Evolutionary conservation across 2,113 vertebrate species (phyloP), one percentile per base, ranked within the genome.

Genomic region (Apistogramma diplotaenia): DNA sequence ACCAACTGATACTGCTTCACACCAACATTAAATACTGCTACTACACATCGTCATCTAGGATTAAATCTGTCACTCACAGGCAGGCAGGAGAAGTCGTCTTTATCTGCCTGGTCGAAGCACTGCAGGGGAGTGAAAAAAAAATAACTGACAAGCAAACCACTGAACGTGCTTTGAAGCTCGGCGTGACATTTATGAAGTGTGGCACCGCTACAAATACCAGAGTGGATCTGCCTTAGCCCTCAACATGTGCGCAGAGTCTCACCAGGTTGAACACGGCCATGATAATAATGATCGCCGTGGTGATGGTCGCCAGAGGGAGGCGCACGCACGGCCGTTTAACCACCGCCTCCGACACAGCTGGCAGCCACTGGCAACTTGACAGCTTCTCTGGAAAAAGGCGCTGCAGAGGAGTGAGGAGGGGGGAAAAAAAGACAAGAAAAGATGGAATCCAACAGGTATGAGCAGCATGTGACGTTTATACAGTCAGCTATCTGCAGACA

Each of bases 201-300:
- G 21, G 55, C 40, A 11, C 19, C 9, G 65, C 84, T 71, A 67
- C 23, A 79, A 90, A 89, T 87, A 83, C 82, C 57, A 82, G 62
- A 51, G 59, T 25, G 60, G 37, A 60, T 58, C 33, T 31, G 31
- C 79, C 31, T 74, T 35, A 27, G 3, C 10, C 13, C 60, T 74
- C 11, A 21, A 71, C 49, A 46, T 5, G 29, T 23, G 46, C 70
- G 65, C 49, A 12, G 6, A 21, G 37, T 53, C 82, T 93, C 85
- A 99, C 98, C 95, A 99, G 79, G 91, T 96, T 97, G 82, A 99
- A 92, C 46, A 99, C 67, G 2, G 97, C 96, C 25, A 97, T 79
- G 21, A 95, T 81, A 58, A 98, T 89, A 83, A 99, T 94, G 84
- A 96, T 94, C 46, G 94, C 81, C 0, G 96, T 95, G 3, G 96